Base-by-base conservation (phyloP, 2,888 invertebrate species). In the Phymatocera aterrima region DNA sequence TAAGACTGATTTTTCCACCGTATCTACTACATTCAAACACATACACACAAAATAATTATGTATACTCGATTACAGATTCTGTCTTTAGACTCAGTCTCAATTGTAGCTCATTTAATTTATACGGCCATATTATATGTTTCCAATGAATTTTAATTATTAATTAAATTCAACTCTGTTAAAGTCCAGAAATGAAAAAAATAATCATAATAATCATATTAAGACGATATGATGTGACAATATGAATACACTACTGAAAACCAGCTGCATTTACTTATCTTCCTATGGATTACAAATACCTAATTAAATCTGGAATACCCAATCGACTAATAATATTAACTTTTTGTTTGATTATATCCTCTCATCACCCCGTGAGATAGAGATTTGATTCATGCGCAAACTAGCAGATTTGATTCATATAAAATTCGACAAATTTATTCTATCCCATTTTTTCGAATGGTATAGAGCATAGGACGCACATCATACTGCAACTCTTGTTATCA, bases 1-100 rank as follows among this genome's bases (percentile, higher is more conserved):
- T 77, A 79, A 79, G 79, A 79, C 79, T 79, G 79, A 79, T 65
- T 79, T 51, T n/a, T n/a, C n/a, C 48, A 34, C 77, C 54, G 24
- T 24, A 37, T 77, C 8, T 34, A 15, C 54, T 18, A 60, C 37
- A 28, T 28, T 24, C 61, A 60, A 60, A 4, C 21, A 77, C 18
- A 60, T 28, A 28, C n/a, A n/a, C n/a, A n/a, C n/a, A n/a, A n/a
- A n/a, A n/a, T n/a, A n/a, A n/a, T n/a, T n/a, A n/a, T n/a, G n/a
- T n/a, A 77, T 60, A 68, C 43, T 24, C 57, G 28, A 57, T 57
- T 18, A 51, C 6, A n/a, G n/a, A 18, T 18, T n/a, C 57, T 70
- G 79, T 75, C 24, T 40, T 77, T 65, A 40, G 40, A 75, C 37
- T 78, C n/a, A n/a, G 72, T 72, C 68, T n/a, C 28, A 64, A 46